Evolutionary conservation across 2,888 invertebrate genomes (phyloP).

Genomic region (Epiperipatus broadwayi): DNA sequence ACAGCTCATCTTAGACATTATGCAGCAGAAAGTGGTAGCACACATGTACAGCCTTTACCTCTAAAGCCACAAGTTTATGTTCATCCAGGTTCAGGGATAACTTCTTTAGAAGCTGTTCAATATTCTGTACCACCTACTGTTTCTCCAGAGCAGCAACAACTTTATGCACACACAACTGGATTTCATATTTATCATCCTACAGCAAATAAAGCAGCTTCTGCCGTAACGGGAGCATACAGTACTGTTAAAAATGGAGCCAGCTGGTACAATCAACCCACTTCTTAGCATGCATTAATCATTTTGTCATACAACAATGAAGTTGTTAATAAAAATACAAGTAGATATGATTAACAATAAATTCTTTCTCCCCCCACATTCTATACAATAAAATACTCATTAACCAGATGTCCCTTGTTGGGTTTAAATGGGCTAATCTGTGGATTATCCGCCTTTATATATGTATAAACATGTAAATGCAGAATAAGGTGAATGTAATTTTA

Average conservation of each 20-base stretch:
- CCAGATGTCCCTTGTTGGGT: no score
- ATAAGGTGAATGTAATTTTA: no score
- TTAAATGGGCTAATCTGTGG: no score
- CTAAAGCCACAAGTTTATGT: slow-evolving; percentile 69
- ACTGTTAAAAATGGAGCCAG: slow-evolving; percentile 35
- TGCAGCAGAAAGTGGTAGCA: slow-evolving; percentile 32
- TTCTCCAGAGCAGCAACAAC: slow-evolving; percentile 17
- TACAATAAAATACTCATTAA: no score
- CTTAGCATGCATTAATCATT: no score
- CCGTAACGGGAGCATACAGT: slow-evolving; percentile 24
- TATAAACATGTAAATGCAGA: no score
- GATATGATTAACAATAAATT: no score
- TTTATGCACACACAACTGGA: slow-evolving; percentile 40
- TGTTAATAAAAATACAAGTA: no score
- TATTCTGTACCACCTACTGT: no score
- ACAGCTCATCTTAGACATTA: slow-evolving; percentile 17
- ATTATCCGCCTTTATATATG: no score
- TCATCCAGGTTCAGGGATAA: slow-evolving; percentile 22
- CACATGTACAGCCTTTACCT: slow-evolving; percentile 47
- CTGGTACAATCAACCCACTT: slow-evolving; percentile 41
- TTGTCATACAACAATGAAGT: no score
- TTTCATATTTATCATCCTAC: slow-evolving; percentile 69
- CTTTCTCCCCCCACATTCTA: no score
- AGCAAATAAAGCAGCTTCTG: slow-evolving; percentile 32
- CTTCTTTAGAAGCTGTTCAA: slow-evolving; percentile 12